Evolutionary conservation across 1,140 invertebrate species (phyloP).

Genomic region (Drosophila asahinai): DNA sequence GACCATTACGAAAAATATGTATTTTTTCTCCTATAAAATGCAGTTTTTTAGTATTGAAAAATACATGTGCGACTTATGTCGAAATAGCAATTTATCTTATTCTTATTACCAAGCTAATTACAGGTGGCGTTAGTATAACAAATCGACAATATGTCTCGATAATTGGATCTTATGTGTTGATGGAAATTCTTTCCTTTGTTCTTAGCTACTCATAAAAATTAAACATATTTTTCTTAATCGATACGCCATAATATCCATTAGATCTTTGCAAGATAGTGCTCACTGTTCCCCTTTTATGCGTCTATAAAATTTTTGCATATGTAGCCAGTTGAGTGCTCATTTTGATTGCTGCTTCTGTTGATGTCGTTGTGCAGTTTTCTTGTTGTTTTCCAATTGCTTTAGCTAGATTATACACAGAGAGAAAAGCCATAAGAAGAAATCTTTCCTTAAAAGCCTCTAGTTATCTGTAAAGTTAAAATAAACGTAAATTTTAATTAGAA

Average conservation of each 20-base stretch:
- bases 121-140: background rate
- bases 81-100: background rate
- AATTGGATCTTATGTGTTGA: background rate
- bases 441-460: too few species aligned
- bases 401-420: conserved; percentile 9
- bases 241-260: background rate
- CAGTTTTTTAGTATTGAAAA: background rate
- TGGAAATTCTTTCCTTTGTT: background rate
- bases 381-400: conserved; percentile 41
- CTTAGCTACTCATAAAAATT: background rate
- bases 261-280: background rate
- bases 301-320: conserved; percentile 24
- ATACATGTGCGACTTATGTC: background rate
- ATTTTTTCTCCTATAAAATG: conserved; percentile 10
- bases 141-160: background rate
- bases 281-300: conserved; percentile 34
- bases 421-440: background rate
- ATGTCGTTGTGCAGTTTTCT: conserved; percentile 25
- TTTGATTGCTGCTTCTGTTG: conserved; percentile 27
- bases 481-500: background rate
- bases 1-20: background rate
- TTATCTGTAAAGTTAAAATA: too few species aligned
- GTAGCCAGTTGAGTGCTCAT: conserved; percentile 21
- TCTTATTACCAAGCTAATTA: conserved; percentile 2
- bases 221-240: background rate